Evolutionary conservation across 2,113 vertebrate genomes (phyloP).

Genomic region (Hylia prasina): DNA sequence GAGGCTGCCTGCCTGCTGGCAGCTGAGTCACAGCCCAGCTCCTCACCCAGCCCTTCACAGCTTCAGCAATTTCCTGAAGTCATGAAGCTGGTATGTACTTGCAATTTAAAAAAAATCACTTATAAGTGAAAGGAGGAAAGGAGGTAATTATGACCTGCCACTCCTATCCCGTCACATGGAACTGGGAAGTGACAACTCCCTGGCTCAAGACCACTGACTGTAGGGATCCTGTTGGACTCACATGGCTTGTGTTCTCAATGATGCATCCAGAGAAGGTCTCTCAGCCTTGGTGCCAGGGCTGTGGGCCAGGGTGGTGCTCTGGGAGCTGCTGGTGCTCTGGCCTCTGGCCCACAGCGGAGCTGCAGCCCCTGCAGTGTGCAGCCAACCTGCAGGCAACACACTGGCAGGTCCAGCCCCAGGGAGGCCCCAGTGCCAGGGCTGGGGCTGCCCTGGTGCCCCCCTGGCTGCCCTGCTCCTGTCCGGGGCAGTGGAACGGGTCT

Average conservation of each 20-base stretch:
- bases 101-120: neutral
- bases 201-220: neutral
- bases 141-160: neutral
- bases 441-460: neutral
- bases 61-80: neutral
- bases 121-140: neutral
- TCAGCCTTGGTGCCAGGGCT: neutral
- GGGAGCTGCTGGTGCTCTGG: neutral
- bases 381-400: neutral
- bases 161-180: neutral
- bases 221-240: rapidly evolving
- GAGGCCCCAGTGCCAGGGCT: rapidly evolving
- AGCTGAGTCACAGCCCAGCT: neutral
- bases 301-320: neutral
- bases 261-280: neutral
- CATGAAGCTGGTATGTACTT: neutral
- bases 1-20: neutral
- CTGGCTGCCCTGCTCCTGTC: rapidly evolving
- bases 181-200: neutral
- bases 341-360: neutral
- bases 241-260: rapidly evolving
- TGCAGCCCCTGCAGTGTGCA: neutral
- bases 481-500: rapidly evolving
- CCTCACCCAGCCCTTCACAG: neutral
- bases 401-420: neutral